Conservation (phyloP, 2,888 invertebrate genomes). For the Pammene aurita region DNA sequence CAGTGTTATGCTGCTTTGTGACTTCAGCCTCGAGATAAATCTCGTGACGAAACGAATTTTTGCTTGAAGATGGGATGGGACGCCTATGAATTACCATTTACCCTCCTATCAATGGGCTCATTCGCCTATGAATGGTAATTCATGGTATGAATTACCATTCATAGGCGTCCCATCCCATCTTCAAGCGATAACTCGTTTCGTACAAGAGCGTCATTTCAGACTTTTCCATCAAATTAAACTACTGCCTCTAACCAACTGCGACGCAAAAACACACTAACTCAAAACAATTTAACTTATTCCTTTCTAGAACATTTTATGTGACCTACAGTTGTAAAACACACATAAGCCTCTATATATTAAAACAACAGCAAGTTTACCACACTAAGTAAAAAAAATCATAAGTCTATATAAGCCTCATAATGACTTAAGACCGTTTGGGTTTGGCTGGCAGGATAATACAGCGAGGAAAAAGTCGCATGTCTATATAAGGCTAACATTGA, state of each 20-base stretch:
- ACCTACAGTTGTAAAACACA: background rate
- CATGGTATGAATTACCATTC: too few relatives aligned
- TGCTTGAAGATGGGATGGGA: too few relatives aligned
- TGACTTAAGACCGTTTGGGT: background rate
- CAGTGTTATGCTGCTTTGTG: too few relatives aligned
- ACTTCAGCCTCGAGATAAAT: too few relatives aligned
- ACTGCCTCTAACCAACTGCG: conserved; percentile 3
- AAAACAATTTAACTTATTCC: background rate
- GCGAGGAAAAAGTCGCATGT: background rate
- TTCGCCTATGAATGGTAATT: too few relatives aligned
- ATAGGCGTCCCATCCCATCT: too few relatives aligned
- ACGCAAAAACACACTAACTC: conserved; percentile 16
- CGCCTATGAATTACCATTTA: too few relatives aligned
- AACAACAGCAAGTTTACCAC: background rate
- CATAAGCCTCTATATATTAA: conserved; percentile 5
- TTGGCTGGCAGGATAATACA: background rate
- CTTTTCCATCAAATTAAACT: background rate
- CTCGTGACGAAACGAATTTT: too few relatives aligned
- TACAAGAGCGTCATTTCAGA: background rate
- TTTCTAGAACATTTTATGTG: background rate
- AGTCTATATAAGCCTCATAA: background rate
- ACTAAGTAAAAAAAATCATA: background rate
- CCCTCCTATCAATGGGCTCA: too few relatives aligned
- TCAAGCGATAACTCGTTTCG: too few relatives aligned
- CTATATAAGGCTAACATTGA: background rate